Evolutionary conservation across 1,140 invertebrate genomes (phyloP).

Genomic region (Ceratoteleas bidentatus): DNA sequence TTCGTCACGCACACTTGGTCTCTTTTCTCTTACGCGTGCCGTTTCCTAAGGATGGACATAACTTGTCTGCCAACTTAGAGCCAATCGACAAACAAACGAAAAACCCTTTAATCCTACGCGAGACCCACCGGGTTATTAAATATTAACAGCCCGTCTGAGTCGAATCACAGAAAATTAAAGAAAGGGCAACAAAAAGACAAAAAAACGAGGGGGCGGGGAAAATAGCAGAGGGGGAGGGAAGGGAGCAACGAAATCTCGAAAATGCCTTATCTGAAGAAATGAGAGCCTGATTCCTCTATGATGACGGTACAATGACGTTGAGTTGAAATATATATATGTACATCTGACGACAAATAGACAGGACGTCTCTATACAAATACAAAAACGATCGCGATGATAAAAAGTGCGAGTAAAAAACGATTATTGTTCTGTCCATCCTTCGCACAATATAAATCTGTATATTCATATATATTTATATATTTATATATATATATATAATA

Average conservation of each 20-base stretch:
- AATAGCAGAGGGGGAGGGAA: too few relatives aligned
- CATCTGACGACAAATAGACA: slow-evolving; percentile 24
- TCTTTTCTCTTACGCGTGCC: slow-evolving; percentile 51
- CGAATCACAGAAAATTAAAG: slow-evolving; percentile 69
- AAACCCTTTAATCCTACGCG: slow-evolving; percentile 53
- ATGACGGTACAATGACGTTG: background rate
- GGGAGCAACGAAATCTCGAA: slow-evolving; percentile 16
- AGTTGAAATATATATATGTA: slow-evolving; percentile 25
- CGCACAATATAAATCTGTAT: background rate
- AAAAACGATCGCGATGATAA: slow-evolving; percentile 27
- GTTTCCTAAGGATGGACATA: slow-evolving; percentile 71
- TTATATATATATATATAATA: slow-evolving; percentile 21
- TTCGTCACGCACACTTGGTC: too few relatives aligned
- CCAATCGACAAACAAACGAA: slow-evolving; percentile 42
- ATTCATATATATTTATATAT: slow-evolving; percentile 35
- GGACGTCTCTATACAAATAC: slow-evolving; percentile 25
- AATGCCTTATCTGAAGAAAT: slow-evolving; percentile 36
- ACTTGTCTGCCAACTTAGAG: slow-evolving; percentile 39
- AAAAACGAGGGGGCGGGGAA: too few relatives aligned
- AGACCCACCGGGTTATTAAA: slow-evolving; percentile 46
- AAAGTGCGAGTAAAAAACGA: slow-evolving; percentile 26
- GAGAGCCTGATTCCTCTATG: background rate
- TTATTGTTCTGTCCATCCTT: slow-evolving; percentile 70
- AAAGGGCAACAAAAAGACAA: slow-evolving; percentile 38
- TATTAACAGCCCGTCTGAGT: slow-evolving; percentile 63